These are phyloP conservation scores for Anthopleura sola DNA, from an alignment of 64 coral and sea anemone genomes.

Conservation along the genomic window DNA sequence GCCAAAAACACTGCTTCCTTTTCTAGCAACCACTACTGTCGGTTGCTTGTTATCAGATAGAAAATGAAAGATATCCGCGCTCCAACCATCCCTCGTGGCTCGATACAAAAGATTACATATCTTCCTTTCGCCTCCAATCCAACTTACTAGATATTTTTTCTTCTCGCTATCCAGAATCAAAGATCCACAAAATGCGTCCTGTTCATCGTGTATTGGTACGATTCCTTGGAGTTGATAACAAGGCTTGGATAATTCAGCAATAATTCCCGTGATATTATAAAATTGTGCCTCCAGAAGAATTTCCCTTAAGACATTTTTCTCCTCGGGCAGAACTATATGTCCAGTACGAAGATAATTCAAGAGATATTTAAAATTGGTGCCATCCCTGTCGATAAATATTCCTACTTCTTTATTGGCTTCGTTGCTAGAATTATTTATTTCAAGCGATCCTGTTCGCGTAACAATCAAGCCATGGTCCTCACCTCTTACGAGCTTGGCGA, in stretches of 20 bases:
- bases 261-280: slow-evolving; percentile 8
- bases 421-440: background rate
- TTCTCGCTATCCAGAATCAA: background rate
- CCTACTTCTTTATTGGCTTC: background rate
- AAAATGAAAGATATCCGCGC: slow-evolving; percentile 32
- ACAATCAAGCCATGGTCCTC: background rate
- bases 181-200: slow-evolving; percentile 1
- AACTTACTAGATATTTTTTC: background rate
- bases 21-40: slow-evolving; percentile 23
- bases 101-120: background rate
- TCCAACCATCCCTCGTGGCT: slow-evolving; percentile 31
- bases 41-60: slow-evolving; percentile 28
- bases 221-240: background rate
- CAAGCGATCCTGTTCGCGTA: no score
- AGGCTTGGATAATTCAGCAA: slow-evolving; percentile 15
- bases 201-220: background rate
- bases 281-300: slow-evolving; percentile 2
- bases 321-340: background rate
- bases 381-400: slow-evolving; percentile 35
- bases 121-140: background rate
- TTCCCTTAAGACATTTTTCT: background rate
- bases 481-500: background rate
- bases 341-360: slow-evolving; percentile 29
- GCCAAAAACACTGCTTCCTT: slow-evolving; percentile 45
- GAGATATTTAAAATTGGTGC: slow-evolving; percentile 17